phyloP scores from a whole-genome alignment of 2,797 vertebrate species.

The Sphaeramia orbicularis region DNA sequence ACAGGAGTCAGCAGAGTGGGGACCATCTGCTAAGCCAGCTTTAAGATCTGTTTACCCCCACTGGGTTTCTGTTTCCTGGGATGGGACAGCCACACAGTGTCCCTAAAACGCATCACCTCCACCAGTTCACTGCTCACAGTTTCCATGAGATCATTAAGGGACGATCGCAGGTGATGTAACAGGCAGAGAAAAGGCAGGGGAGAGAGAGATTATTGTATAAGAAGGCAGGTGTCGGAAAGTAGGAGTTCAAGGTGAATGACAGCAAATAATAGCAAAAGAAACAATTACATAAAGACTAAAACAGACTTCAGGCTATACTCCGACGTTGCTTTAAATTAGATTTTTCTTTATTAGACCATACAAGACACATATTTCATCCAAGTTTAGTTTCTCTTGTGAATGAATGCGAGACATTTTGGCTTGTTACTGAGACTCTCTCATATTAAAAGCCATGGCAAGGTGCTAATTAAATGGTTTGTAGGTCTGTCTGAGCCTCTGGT shows the following conservation, averaged over 20 bases:
- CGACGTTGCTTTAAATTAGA: background rate
- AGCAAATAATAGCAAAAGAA: background rate
- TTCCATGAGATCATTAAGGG: constrained; percentile 77
- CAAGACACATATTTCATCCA: constrained; percentile 19
- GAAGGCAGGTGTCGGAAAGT: constrained; percentile 9
- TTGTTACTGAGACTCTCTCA: constrained; percentile 42
- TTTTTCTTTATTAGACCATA: constrained; percentile 14
- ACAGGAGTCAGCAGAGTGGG: constrained; percentile 72
- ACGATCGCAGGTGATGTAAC: constrained; percentile 61
- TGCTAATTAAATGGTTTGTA: constrained; percentile 72
- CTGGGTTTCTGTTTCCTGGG: constrained; percentile 79
- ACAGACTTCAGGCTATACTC: background rate
- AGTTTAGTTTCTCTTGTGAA: constrained; percentile 21
- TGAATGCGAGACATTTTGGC: constrained; percentile 35
- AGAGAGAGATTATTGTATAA: constrained; percentile 15
- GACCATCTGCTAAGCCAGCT: constrained; percentile 78
- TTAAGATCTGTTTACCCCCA: constrained; percentile 79
- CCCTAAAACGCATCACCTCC: constrained; percentile 70
- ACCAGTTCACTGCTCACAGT: constrained; percentile 63
- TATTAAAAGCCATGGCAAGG: constrained; percentile 50
- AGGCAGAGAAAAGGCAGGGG: constrained; percentile 24
- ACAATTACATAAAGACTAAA: background rate
- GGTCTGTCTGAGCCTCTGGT: constrained; percentile 54
- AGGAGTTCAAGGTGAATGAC: background rate
- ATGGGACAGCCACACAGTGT: constrained; percentile 61